Percentiles rank a stretch among this genome's conserved stretches.
These are phyloP conservation scores for Urophycis tenuis DNA, from an alignment of 2,797 vertebrate species.

Conservation along the genomic window DNA sequence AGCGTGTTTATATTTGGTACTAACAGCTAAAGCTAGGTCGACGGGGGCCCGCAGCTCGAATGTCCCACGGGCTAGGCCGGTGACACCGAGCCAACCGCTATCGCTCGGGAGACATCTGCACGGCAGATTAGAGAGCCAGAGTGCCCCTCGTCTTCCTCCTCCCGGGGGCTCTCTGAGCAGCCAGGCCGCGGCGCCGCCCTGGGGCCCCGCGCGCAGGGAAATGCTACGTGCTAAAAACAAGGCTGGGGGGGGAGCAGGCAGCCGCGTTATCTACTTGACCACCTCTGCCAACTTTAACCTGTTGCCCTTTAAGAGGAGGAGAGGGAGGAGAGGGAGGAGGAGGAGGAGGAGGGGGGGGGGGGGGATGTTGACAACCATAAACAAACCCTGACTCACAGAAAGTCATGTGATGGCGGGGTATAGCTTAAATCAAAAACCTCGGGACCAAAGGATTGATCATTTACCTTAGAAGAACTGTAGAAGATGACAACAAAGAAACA, in stretches of 20 bases:
- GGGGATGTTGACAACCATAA: background rate
- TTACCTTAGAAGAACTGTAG: background rate
- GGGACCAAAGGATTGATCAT: background rate
- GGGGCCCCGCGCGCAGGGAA: background rate
- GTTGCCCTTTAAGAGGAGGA: background rate
- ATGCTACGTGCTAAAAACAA: constrained; percentile 1
- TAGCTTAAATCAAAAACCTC: background rate
- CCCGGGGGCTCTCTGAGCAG: background rate
- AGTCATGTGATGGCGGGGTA: background rate
- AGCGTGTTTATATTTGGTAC: background rate
- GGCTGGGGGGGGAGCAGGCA: background rate
- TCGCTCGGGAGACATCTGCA: background rate
- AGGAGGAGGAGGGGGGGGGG: too few relatives aligned
- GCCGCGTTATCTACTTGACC: background rate
- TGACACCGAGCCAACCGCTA: background rate
- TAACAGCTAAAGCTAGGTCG: background rate
- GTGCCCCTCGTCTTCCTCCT: background rate
- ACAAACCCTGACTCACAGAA: background rate
- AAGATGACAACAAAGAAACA: background rate
- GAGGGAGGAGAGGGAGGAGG: background rate
- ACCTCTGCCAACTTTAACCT: background rate
- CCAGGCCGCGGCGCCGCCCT: background rate
- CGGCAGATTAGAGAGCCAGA: background rate
- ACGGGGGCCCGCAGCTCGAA: background rate
- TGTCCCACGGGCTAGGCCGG: background rate